These are phyloP conservation scores for Onchidella celtica DNA, from an alignment of 2,888 invertebrate species.

Conservation along the genomic window DNA sequence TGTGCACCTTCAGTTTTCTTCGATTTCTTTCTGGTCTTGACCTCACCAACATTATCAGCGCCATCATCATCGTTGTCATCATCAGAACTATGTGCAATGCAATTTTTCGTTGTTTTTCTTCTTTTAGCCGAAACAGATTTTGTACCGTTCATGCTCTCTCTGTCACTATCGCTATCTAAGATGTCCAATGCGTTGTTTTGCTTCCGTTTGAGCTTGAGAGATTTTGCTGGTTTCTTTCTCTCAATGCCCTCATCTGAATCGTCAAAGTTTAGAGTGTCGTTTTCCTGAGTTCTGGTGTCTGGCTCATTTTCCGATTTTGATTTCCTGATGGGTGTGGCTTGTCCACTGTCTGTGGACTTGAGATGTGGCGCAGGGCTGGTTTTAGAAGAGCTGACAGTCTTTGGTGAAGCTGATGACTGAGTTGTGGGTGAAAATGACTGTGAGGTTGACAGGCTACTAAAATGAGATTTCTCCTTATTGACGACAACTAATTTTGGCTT, in stretches of 20 bases:
- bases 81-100: background rate
- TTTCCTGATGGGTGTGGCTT: background rate
- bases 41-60: background rate
- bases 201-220: too few species aligned
- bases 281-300: background rate
- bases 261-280: constrained; percentile 29
- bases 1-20: background rate
- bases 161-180: background rate
- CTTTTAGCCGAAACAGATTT: background rate
- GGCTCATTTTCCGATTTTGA: background rate
- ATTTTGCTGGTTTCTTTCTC: background rate
- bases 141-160: background rate
- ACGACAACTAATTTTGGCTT: constrained; percentile 33
- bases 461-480: constrained; percentile 24
- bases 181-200: background rate
- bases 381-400: background rate
- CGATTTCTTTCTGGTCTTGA: background rate
- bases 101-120: constrained; percentile 28
- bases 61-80: background rate
- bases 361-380: too few species aligned
- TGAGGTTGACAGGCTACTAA: background rate
- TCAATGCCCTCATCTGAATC: constrained; percentile 33
- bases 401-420: background rate
- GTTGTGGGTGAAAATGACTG: background rate
- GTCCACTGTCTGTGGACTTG: background rate